Percentiles rank a stretch among this genome's conserved stretches.
Evolutionary conservation across 2,888 invertebrate species (phyloP).

Genomic region (Drosophila paranaensis): DNA sequence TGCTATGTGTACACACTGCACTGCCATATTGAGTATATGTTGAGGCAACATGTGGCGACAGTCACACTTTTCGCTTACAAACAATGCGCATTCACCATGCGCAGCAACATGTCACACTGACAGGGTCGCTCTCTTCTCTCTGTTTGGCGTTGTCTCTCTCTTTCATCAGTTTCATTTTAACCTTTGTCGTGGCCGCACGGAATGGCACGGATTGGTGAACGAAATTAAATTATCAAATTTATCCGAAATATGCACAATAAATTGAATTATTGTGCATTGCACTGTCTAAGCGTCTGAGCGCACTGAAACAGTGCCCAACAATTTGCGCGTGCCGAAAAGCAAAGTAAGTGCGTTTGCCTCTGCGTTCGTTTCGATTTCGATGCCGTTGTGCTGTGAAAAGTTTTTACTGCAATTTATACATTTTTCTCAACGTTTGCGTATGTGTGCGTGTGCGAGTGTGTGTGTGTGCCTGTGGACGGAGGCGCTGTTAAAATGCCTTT

Average conservation of each 20-base stretch:
- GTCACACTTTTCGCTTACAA: constrained; percentile 27
- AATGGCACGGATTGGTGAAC: constrained; percentile 62
- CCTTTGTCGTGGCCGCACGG: constrained; percentile 62
- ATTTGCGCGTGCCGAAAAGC: constrained; percentile 24
- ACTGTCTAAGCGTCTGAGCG: constrained; percentile 33
- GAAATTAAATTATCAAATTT: constrained; percentile 40
- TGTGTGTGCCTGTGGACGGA: constrained; percentile 25
- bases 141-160: constrained; percentile 46
- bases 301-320: constrained; percentile 14
- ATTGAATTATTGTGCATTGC: constrained; percentile 65
- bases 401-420: constrained; percentile 76
- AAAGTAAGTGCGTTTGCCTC: constrained; percentile 48
- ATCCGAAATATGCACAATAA: constrained; percentile 69
- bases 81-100: constrained; percentile 28
- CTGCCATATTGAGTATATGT: constrained; percentile 34
- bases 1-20: constrained; percentile 35
- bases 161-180: constrained; percentile 62
- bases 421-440: constrained; percentile 67
- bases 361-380: constrained; percentile 39
- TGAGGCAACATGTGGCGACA: constrained; percentile 48
- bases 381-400: constrained; percentile 65
- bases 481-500: constrained; percentile 73
- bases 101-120: constrained; percentile 39
- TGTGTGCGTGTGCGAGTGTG: constrained; percentile 31
- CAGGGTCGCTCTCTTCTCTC: constrained; percentile 45